These are phyloP conservation scores for Morpho deidamia DNA, from an alignment of 2,888 invertebrate genomes.

Conservation along the genomic window DNA sequence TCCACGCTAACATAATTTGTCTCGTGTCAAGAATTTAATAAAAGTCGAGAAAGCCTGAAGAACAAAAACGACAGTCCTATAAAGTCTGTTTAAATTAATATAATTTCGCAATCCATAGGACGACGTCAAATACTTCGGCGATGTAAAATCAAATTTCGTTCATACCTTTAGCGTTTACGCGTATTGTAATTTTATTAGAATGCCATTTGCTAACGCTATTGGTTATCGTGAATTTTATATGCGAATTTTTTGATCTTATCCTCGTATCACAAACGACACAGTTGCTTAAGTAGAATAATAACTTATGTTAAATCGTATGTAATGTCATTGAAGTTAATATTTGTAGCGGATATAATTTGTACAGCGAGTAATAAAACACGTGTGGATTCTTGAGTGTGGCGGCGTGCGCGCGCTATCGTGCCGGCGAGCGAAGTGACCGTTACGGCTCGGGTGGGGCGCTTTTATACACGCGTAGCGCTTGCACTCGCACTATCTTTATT, in stretches of 20 bases:
- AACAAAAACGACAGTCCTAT: not conserved
- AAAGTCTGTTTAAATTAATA: too few relatives aligned
- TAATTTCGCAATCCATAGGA: too few relatives aligned
- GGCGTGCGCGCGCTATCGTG: too few relatives aligned
- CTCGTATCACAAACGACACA: not conserved
- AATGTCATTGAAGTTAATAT: not conserved
- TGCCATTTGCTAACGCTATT: not conserved
- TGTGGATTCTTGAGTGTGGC: too few relatives aligned
- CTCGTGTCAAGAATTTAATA: conserved; percentile 11
- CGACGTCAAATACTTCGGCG: not conserved
- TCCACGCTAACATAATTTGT: conserved; percentile 2
- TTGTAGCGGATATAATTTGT: too few relatives aligned
- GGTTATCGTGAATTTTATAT: not conserved
- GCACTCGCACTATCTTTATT: too few relatives aligned
- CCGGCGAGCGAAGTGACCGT: too few relatives aligned
- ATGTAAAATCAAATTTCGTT: conserved; percentile 10
- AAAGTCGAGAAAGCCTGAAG: not conserved
- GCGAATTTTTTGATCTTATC: conserved; percentile 2
- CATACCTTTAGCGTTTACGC: not conserved
- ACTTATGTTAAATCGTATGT: not conserved
- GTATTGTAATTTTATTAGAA: conserved; percentile 10
- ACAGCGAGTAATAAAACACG: too few relatives aligned
- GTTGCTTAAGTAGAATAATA: too few relatives aligned
- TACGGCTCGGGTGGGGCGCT: too few relatives aligned
- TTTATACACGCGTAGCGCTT: too few relatives aligned